A percentile compares a stretch with the other conserved stretches of the same genome.
phyloP scores from a whole-genome alignment of 2,113 vertebrate species.

The Oryzias woworae region DNA sequence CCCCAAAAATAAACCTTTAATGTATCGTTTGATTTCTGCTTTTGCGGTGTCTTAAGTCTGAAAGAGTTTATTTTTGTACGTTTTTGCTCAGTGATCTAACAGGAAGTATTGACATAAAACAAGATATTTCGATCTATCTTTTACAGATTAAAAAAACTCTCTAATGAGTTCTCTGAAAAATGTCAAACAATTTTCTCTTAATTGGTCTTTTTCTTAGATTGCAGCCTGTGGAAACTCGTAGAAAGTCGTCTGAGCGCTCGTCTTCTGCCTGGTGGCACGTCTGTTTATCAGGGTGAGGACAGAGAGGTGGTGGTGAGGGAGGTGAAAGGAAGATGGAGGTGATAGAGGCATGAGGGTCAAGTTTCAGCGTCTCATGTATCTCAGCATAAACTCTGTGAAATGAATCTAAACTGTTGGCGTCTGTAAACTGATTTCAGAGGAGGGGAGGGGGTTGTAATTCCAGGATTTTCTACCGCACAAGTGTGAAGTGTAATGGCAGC shows the following conservation, averaged over 20 bases:
- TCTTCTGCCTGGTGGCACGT: background rate
- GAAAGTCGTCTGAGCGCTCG: background rate
- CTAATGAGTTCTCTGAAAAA: no score
- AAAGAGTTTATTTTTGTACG: no score
- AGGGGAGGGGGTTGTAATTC: constrained; percentile 5
- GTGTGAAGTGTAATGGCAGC: constrained; percentile 14
- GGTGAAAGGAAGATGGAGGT: background rate
- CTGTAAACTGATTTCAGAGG: constrained; percentile 20
- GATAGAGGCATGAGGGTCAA: constrained; percentile 2
- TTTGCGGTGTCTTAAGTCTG: no score
- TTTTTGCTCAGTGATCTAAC: no score
- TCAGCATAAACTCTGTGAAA: constrained; percentile 12
- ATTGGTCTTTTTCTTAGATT: no score
- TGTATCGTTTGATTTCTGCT: no score
- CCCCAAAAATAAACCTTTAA: no score
- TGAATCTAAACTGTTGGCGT: constrained; percentile 10
- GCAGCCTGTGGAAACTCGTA: background rate
- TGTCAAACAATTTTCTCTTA: no score
- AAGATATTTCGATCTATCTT: no score
- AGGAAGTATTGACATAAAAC: no score
- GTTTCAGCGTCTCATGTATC: constrained; percentile 5
- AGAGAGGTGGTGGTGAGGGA: background rate
- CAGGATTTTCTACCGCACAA: constrained; percentile 22
- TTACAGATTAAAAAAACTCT: no score
- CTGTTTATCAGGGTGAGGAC: background rate